A percentile compares a stretch with the other conserved stretches of the same genome.
These are phyloP conservation scores for Emys orbicularis DNA, from an alignment of 2,797 vertebrate genomes.

Conservation along the genomic window DNA sequence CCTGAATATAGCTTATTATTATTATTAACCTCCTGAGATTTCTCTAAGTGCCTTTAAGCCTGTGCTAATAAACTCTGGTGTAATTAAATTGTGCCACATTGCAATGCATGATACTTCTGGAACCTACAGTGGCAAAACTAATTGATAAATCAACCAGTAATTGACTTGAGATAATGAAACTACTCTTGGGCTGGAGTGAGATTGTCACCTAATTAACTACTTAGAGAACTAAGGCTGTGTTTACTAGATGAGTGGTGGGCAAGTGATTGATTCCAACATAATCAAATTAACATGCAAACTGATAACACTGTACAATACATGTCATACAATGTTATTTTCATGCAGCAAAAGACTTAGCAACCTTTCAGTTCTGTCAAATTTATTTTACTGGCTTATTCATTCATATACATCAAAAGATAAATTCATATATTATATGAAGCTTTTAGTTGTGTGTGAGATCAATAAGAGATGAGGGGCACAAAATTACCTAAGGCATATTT, in stretches of 20 bases:
- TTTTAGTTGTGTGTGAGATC: background rate
- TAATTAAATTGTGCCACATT: slow-evolving; percentile 67
- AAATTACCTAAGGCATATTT: background rate
- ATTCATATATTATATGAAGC: background rate
- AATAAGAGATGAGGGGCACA: background rate
- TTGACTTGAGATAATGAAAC: slow-evolving; percentile 73
- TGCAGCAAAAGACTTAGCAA: background rate
- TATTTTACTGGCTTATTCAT: background rate
- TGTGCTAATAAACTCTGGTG: slow-evolving; percentile 5
- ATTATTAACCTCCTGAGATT: slow-evolving; percentile 43
- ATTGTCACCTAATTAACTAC: slow-evolving; percentile 64
- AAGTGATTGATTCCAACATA: slow-evolving; percentile 13
- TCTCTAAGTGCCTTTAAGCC: slow-evolving; percentile 16
- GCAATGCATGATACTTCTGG: slow-evolving; percentile 29
- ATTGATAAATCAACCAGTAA: slow-evolving; percentile 78
- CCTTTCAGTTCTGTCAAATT: background rate
- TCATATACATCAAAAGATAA: accelerated
- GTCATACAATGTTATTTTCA: background rate
- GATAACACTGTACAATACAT: too few species aligned
- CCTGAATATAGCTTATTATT: slow-evolving; percentile 44
- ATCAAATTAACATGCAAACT: slow-evolving; percentile 46
- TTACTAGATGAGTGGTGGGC: slow-evolving; percentile 49
- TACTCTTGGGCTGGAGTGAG: slow-evolving; percentile 53
- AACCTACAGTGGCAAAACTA: slow-evolving; percentile 63
- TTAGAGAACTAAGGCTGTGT: slow-evolving; percentile 55